These are phyloP conservation scores for Prosapia bicincta DNA, from an alignment of 2,888 invertebrate genomes.

Conservation along the genomic window DNA sequence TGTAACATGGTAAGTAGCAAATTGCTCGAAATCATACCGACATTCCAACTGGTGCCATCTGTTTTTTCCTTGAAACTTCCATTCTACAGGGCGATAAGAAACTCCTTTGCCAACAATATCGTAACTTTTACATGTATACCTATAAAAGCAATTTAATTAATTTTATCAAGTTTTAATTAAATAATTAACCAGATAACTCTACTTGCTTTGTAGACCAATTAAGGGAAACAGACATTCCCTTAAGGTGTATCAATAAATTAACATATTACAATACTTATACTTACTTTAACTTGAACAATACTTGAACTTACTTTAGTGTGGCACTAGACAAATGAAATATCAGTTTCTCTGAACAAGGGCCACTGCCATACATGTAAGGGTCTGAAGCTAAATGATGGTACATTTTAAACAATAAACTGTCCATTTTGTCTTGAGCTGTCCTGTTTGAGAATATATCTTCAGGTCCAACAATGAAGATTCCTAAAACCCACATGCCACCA, in stretches of 20 bases:
- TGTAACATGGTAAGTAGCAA: slow-evolving; percentile 64
- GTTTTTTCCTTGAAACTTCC: slow-evolving; percentile 69
- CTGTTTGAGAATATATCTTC: slow-evolving; percentile 60
- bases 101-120: slow-evolving; percentile 52
- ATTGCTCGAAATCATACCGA: slow-evolving; percentile 69
- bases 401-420: slow-evolving; percentile 55
- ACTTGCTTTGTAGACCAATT: too few relatives aligned
- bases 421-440: slow-evolving; percentile 56
- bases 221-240: too few relatives aligned
- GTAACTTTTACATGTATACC: slow-evolving; percentile 61
- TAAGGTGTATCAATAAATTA: too few relatives aligned
- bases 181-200: too few relatives aligned
- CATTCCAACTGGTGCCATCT: slow-evolving; percentile 77
- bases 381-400: slow-evolving; percentile 55
- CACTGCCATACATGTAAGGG: slow-evolving; percentile 59
- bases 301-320: slow-evolving; percentile 51
- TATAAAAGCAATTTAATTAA: slow-evolving; percentile 39
- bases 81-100: slow-evolving; percentile 65
- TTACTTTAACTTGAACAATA: too few relatives aligned
- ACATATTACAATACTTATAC: too few relatives aligned
- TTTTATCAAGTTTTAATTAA: neutral
- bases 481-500: slow-evolving; percentile 83
- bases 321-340: slow-evolving; percentile 55
- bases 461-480: slow-evolving; percentile 71
- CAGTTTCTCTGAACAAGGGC: slow-evolving; percentile 55